Evolutionary conservation across 2,797 vertebrate genomes (phyloP), one percentile per base, ranked within the genome.

Genomic region (Australoheros facetus): DNA sequence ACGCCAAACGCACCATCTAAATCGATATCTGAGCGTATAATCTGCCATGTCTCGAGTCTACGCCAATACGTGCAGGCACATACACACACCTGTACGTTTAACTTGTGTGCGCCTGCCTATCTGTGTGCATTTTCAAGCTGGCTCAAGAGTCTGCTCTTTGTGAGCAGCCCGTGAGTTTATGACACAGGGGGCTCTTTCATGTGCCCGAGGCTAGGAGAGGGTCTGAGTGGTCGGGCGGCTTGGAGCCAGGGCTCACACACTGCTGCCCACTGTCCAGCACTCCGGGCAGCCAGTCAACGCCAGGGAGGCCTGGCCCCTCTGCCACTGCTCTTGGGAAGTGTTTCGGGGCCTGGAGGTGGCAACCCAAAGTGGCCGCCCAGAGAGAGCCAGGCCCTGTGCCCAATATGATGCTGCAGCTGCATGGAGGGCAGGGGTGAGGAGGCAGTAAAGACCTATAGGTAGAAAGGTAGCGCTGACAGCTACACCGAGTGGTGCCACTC

Each of bases 161-260:
- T 94, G 90, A 85, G 82, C 84, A 89, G 89, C 87, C 91, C 89
- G 84, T 92, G 93, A 86, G 92, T 95, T 95, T 93, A 95, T 93
- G 94, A 90, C 94, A 96, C 95, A 96, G 95, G 95, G 91, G 92
- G 87, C 85, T 88, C 95, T 96, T 96, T 96, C 95, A 96, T 96
- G 95, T 96, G 94, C 93, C 90, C 90, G 72, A 89, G 93, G 92
- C 93, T 90, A 89, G 90, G 94, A 95, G 94, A 95, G 94, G 93
- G 94, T 94, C 94, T 95, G 95, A 96, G 96, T 96, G 95, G 95
- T 93, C 86, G 60, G 87, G 94, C 89, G 95, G 96, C 93, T 91
- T 79, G 87, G 94, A 94, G 95, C 96, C 95, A 96, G 95, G 89
- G 86, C 85, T 91, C 87, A 88, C 93, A 96, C 95, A 96, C 95